Base-by-base conservation (phyloP, 2,888 invertebrate genomes). In the Ametastegia equiseti region DNA sequence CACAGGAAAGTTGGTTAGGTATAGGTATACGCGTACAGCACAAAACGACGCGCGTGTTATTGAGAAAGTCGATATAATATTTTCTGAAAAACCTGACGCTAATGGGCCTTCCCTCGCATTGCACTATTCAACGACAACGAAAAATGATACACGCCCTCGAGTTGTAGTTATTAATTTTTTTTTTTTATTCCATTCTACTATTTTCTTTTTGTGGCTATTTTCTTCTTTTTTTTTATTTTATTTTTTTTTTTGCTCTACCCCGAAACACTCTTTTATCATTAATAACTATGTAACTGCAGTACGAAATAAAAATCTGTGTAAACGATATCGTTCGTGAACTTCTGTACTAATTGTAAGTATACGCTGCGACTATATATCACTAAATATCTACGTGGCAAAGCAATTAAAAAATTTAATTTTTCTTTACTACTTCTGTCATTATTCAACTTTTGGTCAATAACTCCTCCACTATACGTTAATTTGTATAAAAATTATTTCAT, bases 91-190 rank as follows among this genome's bases (percentile, higher is more conserved):
- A 60, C 71, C 27, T 71, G 71, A 71, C 71, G 45, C 71, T 71
- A 71, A 71, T 71, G 71, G 71, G 47, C 71, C 47, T 30, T n/a
- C 71, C 42, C 45, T 23, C 30, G 67, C 47, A 27, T 47, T 30
- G 42, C 45, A 27, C 23, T 47, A 71, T 71, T 71, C 71, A 71
- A n/a, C 71, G 71, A 71, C 71, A 71, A 71, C 71, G 71, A 71
- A 71, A 45, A 71, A 71, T 45, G 71, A 71, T 45, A 71, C 47
- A 71, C 30, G 71, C 27, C 71, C 27, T 47, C 71, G 30, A 71
- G 45, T 71, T 71, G 42, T 71, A 27, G 30, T 45, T 71, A 27
- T 71, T 71, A 15, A 71, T 71, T 71, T 71, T 67, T 39, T 67
- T 3, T 39, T 11, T 39, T 5, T 3, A 11, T 0, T 23, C 15